These are phyloP conservation scores for Microcaecilia unicolor DNA, from an alignment of 2,797 vertebrate genomes.

Conservation along the genomic window DNA sequence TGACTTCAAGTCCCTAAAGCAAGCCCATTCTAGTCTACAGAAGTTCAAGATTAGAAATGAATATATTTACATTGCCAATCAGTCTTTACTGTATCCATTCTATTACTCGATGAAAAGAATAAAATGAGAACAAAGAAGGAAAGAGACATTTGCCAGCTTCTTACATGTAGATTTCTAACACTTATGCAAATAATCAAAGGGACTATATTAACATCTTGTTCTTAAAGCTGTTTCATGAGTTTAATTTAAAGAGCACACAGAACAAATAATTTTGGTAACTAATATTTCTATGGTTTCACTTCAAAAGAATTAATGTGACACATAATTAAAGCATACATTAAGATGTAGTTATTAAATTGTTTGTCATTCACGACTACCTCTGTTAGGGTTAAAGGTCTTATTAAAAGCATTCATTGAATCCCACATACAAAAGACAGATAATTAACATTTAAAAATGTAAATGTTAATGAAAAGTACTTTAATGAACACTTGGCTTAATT, in stretches of 20 bases:
- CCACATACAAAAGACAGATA: constrained; percentile 33
- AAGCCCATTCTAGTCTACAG: too few species aligned
- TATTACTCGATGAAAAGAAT: background rate
- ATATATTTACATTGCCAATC: too few species aligned
- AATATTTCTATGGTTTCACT: constrained; percentile 42
- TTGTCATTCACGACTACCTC: constrained; percentile 42
- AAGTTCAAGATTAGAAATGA: too few species aligned
- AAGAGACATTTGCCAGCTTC: background rate
- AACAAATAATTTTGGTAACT: constrained; percentile 32
- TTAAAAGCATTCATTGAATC: constrained; percentile 59
- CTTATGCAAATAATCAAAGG: constrained; percentile 22
- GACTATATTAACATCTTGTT: constrained; percentile 26
- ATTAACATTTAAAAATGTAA: constrained; percentile 53
- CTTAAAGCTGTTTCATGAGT: constrained; percentile 23
- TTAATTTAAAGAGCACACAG: constrained; percentile 30
- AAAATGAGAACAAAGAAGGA: too few species aligned
- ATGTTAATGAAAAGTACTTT: constrained; percentile 37
- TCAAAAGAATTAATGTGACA: constrained; percentile 45
- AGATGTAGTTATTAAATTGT: constrained; percentile 35
- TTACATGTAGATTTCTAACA: background rate
- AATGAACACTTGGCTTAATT: constrained; percentile 47
- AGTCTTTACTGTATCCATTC: too few species aligned
- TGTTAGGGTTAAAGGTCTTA: constrained; percentile 46
- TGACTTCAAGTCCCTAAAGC: too few species aligned
- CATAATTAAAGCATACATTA: constrained; percentile 47